phyloP scores from a whole-genome alignment of 2,113 vertebrate species.

The Erinaceus europaeus region DNA sequence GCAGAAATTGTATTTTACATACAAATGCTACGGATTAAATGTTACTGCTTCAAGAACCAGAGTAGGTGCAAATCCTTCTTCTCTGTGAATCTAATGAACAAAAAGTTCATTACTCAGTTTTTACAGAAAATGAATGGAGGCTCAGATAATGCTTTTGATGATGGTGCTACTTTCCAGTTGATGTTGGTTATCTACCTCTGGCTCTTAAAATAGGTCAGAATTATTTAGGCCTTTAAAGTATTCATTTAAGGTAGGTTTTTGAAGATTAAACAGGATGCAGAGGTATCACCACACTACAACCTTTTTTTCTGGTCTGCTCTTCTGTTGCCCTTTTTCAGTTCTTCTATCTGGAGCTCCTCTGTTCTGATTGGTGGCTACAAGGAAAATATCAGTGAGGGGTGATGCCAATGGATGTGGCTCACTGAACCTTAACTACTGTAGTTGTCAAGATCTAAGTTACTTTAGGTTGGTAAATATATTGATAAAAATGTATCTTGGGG shows the following conservation, averaged over 20 bases:
- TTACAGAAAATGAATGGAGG: constrained; percentile 13
- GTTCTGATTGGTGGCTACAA: background rate
- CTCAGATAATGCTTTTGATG: background rate
- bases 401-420: background rate
- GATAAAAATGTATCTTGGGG: too few relatives aligned
- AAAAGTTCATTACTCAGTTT: background rate
- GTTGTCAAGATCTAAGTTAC: background rate
- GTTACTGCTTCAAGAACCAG: constrained; percentile 19
- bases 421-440: background rate
- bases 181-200: background rate
- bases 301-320: background rate
- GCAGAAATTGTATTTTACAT: constrained; percentile 2
- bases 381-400: background rate
- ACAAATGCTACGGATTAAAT: background rate
- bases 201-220: constrained; percentile 17
- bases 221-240: background rate
- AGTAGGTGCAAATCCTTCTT: constrained; percentile 4
- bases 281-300: background rate
- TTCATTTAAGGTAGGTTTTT: background rate
- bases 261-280: background rate
- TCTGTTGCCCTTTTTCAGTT: background rate
- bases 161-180: background rate
- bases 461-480: background rate
- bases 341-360: background rate
- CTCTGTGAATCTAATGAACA: constrained; percentile 16